phyloP scores from a whole-genome alignment of 37 sponge, comb jelly and placozoan species.

The Aphrocallistes beatrix region DNA sequence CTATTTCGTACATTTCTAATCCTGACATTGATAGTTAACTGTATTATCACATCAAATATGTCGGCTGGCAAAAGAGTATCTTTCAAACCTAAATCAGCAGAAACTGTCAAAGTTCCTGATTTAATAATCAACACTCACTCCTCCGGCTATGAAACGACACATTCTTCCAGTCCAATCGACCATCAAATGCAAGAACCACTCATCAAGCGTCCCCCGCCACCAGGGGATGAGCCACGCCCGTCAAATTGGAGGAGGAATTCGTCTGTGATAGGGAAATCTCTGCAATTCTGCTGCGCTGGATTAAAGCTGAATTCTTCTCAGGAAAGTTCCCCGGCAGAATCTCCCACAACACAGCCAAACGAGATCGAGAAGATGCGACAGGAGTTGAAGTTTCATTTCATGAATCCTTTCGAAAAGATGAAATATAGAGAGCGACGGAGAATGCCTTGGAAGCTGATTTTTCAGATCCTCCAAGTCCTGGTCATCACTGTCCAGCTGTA shows the following conservation, averaged over 20 bases:
- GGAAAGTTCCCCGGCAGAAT: not conserved
- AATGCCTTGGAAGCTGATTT: slow-evolving; percentile 72
- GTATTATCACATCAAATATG: no score
- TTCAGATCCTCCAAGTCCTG: slow-evolving; percentile 49
- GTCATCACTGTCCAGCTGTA: slow-evolving; percentile 69
- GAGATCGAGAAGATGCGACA: slow-evolving; percentile 35
- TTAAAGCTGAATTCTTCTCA: not conserved
- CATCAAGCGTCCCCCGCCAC: not conserved
- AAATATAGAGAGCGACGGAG: slow-evolving; percentile 29
- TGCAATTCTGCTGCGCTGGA: not conserved
- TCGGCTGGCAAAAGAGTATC: no score
- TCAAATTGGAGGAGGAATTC: not conserved
- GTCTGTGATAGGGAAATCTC: not conserved
- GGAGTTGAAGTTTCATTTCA: slow-evolving; percentile 63
- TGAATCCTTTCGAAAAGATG: slow-evolving; percentile 89
- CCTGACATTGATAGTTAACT: no score
- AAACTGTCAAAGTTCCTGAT: not conserved
- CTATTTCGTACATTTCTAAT: no score
- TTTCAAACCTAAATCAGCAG: not conserved
- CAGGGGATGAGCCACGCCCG: not conserved
- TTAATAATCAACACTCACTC: not conserved
- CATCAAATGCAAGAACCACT: not conserved
- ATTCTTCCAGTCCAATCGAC: slow-evolving; percentile 11
- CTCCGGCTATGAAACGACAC: not conserved
- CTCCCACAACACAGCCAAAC: not conserved